These are phyloP conservation scores for Limanda limanda DNA, from an alignment of 2,113 vertebrate genomes.

Conservation along the genomic window DNA sequence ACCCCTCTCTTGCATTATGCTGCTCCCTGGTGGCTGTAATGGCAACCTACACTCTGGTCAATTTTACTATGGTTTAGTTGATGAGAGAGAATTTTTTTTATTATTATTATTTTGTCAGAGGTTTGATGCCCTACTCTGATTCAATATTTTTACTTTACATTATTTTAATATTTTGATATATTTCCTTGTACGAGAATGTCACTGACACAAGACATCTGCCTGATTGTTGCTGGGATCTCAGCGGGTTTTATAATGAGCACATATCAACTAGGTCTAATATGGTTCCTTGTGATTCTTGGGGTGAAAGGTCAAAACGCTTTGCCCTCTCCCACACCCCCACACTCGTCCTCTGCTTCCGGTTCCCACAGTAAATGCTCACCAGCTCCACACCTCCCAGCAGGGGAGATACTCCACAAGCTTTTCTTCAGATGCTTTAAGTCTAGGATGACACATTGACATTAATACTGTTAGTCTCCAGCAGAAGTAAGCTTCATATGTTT, in stretches of 20 bases:
- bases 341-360: conserved; percentile 4
- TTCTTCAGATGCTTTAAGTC: not conserved
- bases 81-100: not conserved
- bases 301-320: conserved; percentile 14
- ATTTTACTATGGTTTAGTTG: conserved; percentile 5
- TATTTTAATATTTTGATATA: not conserved
- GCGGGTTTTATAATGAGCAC: not conserved
- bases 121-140: not conserved
- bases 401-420: not conserved
- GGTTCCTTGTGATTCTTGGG: not conserved
- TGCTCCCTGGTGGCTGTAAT: conserved; percentile 64
- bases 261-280: not conserved
- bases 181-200: not conserved
- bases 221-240: not conserved
- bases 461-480: not conserved
- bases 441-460: not conserved
- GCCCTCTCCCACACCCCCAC: conserved; percentile 52
- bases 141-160: not conserved
- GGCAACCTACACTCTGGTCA: conserved; percentile 21
- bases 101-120: not conserved
- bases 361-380: conserved; percentile 20
- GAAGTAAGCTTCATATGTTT: not conserved
- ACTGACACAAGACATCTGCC: not conserved
- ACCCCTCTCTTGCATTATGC: conserved; percentile 27
- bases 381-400: not conserved